Base-by-base conservation (phyloP, 2,888 invertebrate genomes). In the Megalurothrips usitatus region DNA sequence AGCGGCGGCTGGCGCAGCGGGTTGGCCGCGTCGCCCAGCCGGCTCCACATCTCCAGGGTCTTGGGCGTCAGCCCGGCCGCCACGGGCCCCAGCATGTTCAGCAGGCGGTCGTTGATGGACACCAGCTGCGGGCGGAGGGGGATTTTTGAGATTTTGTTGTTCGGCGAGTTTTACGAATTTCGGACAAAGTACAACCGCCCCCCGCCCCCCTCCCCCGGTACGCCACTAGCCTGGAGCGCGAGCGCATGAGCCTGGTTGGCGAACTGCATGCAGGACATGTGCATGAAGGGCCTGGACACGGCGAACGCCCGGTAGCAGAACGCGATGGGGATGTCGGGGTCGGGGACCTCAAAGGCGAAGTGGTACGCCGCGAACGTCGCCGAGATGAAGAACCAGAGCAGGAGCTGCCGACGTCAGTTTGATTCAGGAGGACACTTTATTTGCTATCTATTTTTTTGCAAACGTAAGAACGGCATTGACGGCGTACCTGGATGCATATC, bases 11-110 rank as follows among this genome's bases (percentile, higher is more conserved):
- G 68, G 26, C 68, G 68, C 68, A 75, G 68, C 68, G 68, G 68
- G 68, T 75, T 75, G 68, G 68, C 68, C 26, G 68, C 68, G 26
- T 75, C 68, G 26, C 68, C 68, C 23, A 75, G 26, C 26, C 68
- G 68, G 68, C 68, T 26, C 68, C 68, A 75, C 68, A 75, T 75
- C 68, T 75, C 68, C 68, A 75, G 68, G 68, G 68, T 75, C 23
- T 26, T n/a, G 26, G 68, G 68, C 68, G 68, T 75, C 26, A 75
- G 68, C 68, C 68, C 68, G 23, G 68, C 68, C 6, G 68, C 1
- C 26, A 75, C 68, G 23, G 68, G 68, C 11, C 68, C 68, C 68
- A 75, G 68, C 68, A 75, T 75, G 68, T 23, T 23, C 26, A 75
- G 26, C 68, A 75, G 68, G 23, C 68, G 68, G 23, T 75, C 68